phyloP scores from a whole-genome alignment of 2,888 invertebrate genomes.

The Drosophila tripunctata region DNA sequence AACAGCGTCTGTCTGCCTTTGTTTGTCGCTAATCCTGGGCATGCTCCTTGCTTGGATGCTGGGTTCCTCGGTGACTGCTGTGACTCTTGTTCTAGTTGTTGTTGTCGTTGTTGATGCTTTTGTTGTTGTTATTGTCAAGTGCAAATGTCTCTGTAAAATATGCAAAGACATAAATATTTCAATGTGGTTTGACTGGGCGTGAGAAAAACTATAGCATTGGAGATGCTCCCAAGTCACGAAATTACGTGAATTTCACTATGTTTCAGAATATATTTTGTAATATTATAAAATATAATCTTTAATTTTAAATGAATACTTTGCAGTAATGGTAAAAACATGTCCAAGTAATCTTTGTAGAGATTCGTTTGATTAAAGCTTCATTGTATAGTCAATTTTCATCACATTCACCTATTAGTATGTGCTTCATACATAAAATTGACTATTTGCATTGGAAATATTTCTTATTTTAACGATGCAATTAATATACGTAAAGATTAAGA shows the following conservation, averaged over 20 bases:
- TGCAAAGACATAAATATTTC: slow-evolving; percentile 78
- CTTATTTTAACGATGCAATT: no score
- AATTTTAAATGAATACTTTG: background rate
- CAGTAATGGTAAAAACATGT: no score
- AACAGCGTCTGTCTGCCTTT: slow-evolving; percentile 40
- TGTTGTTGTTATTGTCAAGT: slow-evolving; percentile 72
- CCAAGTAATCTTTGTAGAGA: no score
- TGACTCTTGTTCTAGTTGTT: slow-evolving; percentile 46
- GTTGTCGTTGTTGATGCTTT: slow-evolving; percentile 66
- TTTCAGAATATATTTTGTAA: no score
- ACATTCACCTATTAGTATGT: no score
- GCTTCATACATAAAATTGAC: no score
- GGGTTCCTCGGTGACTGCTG: slow-evolving; percentile 15
- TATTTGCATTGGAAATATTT: no score
- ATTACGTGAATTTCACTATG: background rate
- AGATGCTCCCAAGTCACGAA: slow-evolving; percentile 55
- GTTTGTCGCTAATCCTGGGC: slow-evolving; percentile 68
- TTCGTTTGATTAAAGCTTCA: no score
- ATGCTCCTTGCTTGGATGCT: slow-evolving; percentile 36
- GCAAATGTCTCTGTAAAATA: slow-evolving; percentile 74
- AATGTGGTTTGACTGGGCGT: slow-evolving; percentile 39
- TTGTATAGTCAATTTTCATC: no score
- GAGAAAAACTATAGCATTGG: slow-evolving; percentile 52
- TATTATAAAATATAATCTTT: background rate
- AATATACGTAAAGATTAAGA: no score